phyloP scores from a whole-genome alignment of 2,797 vertebrate species.

The Enteromius paludinosus region DNA sequence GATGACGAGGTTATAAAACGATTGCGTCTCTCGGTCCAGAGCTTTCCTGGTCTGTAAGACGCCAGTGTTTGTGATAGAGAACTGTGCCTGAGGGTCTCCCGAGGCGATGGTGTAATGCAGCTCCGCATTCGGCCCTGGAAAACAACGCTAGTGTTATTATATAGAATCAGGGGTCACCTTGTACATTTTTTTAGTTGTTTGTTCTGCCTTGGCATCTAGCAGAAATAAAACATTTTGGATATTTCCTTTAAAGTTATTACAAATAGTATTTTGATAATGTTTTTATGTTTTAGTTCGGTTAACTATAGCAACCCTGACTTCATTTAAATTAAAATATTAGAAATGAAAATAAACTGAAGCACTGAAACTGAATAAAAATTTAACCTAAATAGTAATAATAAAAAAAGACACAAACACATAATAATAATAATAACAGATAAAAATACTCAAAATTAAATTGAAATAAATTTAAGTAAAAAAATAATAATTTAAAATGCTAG shows the following conservation, averaged over 20 bases:
- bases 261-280: too few species aligned
- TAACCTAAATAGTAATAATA: background rate
- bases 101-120: constrained; percentile 88
- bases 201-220: background rate
- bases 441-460: background rate
- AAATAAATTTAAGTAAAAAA: too few species aligned
- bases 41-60: constrained; percentile 80
- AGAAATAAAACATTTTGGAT: background rate
- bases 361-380: background rate
- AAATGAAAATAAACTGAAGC: background rate
- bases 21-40: constrained; percentile 91
- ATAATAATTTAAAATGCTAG: too few species aligned
- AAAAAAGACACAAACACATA: background rate
- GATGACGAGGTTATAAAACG: constrained; percentile 93
- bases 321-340: background rate
- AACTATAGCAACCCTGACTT: background rate
- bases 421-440: background rate
- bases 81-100: constrained; percentile 88
- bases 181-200: background rate
- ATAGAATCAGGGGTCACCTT: background rate
- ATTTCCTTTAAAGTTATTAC: background rate
- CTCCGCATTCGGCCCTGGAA: constrained; percentile 87
- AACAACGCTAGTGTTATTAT: background rate
- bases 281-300: background rate
- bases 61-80: constrained; percentile 79